Conservation (phyloP, 2,888 invertebrate species). For the Sphinx pinastri region DNA sequence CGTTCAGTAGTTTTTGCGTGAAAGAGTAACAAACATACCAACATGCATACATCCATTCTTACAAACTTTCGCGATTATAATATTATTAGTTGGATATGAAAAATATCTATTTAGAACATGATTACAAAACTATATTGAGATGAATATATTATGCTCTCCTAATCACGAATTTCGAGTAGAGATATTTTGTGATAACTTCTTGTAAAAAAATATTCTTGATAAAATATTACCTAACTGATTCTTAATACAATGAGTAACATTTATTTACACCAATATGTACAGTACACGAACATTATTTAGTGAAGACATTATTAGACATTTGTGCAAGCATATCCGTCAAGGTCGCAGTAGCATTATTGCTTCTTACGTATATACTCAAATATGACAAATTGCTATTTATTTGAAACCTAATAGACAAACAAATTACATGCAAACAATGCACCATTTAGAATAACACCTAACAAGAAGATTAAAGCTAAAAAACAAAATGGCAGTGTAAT, state of each 20-base stretch:
- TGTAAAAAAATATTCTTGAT: conserved; percentile 77
- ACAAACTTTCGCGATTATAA: too few relatives aligned
- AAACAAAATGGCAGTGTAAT: conserved; percentile 29
- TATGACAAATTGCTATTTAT: background rate
- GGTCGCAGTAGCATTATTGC: background rate
- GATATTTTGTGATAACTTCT: conserved; percentile 27
- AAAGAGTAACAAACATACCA: too few relatives aligned
- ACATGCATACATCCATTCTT: too few relatives aligned
- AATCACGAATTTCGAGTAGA: conserved; percentile 6
- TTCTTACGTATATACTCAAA: background rate
- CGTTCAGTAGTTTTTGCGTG: too few relatives aligned
- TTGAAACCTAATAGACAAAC: background rate
- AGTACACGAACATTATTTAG: conserved; percentile 37
- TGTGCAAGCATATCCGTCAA: conserved; percentile 46
- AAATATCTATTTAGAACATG: conserved; percentile 19
- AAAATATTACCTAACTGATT: conserved; percentile 69
- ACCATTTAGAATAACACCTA: conserved; percentile 30
- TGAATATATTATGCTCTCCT: conserved; percentile 7
- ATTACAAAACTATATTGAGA: conserved; percentile 24
- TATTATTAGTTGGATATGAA: too few relatives aligned
- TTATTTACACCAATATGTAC: conserved; percentile 74
- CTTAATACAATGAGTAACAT: conserved; percentile 70
- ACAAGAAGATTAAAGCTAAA: conserved; percentile 1
- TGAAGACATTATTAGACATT: conserved; percentile 37
- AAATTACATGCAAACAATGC: conserved; percentile 12